Percentiles rank a stretch among this genome's conserved stretches.
These are phyloP conservation scores for Perithous albicinctus DNA, from an alignment of 2,888 invertebrate species.

Conservation along the genomic window DNA sequence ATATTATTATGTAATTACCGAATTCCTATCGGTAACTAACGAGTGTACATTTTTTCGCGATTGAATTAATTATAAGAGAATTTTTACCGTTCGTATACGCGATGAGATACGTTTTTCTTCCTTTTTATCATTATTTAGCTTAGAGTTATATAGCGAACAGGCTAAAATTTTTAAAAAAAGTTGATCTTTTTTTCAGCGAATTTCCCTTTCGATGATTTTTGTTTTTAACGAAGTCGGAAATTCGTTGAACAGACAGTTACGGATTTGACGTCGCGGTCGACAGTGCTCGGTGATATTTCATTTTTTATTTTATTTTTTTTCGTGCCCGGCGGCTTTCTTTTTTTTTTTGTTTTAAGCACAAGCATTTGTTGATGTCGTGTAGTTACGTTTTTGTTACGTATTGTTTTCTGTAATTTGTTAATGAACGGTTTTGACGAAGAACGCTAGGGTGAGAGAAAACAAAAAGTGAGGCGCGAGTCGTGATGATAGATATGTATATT, in stretches of 20 bases:
- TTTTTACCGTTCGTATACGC: slow-evolving; percentile 52
- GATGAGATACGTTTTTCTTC: slow-evolving; percentile 55
- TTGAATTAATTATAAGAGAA: slow-evolving; percentile 36
- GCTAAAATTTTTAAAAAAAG: too few relatives aligned
- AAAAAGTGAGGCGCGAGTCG: slow-evolving; percentile 35
- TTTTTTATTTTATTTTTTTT: slow-evolving; percentile 55
- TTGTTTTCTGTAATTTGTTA: slow-evolving; percentile 82
- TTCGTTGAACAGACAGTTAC: slow-evolving; percentile 12
- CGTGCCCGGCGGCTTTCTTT: slow-evolving; percentile 50
- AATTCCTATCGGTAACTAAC: slow-evolving; percentile 33
- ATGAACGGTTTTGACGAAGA: slow-evolving; percentile 66
- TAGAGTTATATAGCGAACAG: too few relatives aligned
- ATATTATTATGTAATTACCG: slow-evolving; percentile 29
- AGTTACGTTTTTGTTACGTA: slow-evolving; percentile 83
- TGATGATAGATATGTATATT: slow-evolving; percentile 36
- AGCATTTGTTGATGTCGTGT: slow-evolving; percentile 79
- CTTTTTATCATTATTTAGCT: slow-evolving; percentile 37
- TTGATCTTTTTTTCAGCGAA: slow-evolving; percentile 33
- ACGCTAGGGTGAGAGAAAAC: slow-evolving; percentile 34
- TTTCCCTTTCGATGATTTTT: slow-evolving; percentile 11
- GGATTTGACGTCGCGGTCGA: slow-evolving; percentile 61
- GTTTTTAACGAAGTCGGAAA: slow-evolving; percentile 15
- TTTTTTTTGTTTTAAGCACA: too few relatives aligned
- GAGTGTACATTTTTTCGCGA: slow-evolving; percentile 56
- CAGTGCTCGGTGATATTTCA: slow-evolving; percentile 63